Evolutionary conservation across 2,888 invertebrate species (phyloP).

Genomic region (Hypsopygia costalis): DNA sequence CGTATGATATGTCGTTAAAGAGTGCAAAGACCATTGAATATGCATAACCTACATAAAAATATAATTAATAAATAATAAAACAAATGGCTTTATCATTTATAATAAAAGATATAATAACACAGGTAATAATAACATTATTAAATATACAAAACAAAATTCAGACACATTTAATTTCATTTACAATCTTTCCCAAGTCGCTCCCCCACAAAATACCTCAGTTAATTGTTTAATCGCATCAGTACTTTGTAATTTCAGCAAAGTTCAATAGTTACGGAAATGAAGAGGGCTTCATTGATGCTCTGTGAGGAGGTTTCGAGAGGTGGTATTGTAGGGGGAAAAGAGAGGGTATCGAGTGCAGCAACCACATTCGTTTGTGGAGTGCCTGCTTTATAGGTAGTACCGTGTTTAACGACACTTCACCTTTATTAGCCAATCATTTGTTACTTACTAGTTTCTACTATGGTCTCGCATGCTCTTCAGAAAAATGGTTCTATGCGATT

Average conservation of each 20-base stretch:
- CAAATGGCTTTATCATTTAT: no score
- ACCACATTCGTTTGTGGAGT: conserved; percentile 13
- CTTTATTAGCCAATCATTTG: conserved; percentile 35
- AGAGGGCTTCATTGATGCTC: conserved; percentile 13
- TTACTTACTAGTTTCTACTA: conserved; percentile 12
- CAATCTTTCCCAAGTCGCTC: neutral
- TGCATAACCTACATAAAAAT: no score
- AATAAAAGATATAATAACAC: no score
- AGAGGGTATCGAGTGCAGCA: conserved; percentile 9
- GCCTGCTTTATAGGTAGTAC: conserved; percentile 15
- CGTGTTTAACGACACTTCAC: conserved; percentile 21
- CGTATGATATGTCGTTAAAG: no score
- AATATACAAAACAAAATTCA: no score
- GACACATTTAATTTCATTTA: no score
- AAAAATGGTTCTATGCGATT: no score
- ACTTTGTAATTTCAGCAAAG: neutral
- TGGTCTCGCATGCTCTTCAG: no score
- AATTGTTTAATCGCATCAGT: neutral
- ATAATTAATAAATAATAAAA: no score
- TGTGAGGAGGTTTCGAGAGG: neutral
- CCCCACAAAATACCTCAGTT: neutral
- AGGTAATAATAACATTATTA: no score
- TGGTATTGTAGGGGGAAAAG: no score
- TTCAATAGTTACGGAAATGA: neutral
- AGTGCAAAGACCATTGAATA: no score